Conservation (phyloP, 2,113 vertebrate species). For the Xerus inauris region DNA sequence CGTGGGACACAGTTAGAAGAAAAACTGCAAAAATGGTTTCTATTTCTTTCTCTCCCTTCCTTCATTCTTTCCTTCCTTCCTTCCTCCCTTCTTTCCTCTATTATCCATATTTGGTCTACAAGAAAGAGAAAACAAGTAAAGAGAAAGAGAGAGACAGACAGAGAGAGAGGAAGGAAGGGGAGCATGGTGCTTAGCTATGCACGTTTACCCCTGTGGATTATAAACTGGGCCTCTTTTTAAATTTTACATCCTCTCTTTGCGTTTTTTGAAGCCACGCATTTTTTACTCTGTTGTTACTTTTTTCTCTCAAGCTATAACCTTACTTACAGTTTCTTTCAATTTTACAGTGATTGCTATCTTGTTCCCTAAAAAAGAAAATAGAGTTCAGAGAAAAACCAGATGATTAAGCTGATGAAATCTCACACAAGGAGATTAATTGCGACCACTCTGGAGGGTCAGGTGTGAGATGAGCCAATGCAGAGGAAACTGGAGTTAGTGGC, state of each 20-base stretch:
- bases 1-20: not conserved
- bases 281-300: not conserved
- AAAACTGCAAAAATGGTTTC: not conserved
- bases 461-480: rapidly evolving
- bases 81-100: too few species aligned
- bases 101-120: not conserved
- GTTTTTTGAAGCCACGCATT: not conserved
- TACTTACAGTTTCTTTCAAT: conserved; percentile 31
- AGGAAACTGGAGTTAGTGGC: rapidly evolving
- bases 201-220: not conserved
- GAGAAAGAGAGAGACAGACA: not conserved
- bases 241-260: not conserved
- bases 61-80: rapidly evolving
- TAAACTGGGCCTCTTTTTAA: too few species aligned
- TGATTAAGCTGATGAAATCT: conserved; percentile 9
- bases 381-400: not conserved
- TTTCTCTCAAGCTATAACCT: conserved; percentile 40
- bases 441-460: rapidly evolving
- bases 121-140: too few species aligned
- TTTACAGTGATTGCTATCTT: conserved; percentile 54
- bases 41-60: rapidly evolving
- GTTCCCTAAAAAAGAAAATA: not conserved
- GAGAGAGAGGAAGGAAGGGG: not conserved
- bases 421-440: not conserved
- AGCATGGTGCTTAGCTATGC: rapidly evolving